phyloP scores from a whole-genome alignment of 2,113 vertebrate genomes.

The Ceyx melanurus region DNA sequence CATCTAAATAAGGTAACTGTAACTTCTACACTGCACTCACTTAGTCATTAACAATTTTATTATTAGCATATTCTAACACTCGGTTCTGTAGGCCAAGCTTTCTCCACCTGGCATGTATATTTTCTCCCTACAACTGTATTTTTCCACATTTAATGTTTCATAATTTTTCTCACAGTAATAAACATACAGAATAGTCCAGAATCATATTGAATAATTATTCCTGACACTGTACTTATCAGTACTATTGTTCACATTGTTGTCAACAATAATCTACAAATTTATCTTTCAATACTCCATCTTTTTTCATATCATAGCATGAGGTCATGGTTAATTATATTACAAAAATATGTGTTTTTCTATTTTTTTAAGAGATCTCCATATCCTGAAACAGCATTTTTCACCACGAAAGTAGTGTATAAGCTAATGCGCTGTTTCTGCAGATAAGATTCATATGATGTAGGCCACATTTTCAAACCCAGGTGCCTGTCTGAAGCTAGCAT shows the following conservation, averaged over 20 bases:
- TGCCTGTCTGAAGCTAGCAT: background rate
- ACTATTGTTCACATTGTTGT: conserved; percentile 28
- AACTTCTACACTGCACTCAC: conserved; percentile 45
- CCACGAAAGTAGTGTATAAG: background rate
- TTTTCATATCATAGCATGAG: conserved; percentile 27
- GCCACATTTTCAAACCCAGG: background rate
- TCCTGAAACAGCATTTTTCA: conserved; percentile 16
- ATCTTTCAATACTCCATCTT: conserved; percentile 32
- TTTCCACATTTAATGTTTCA: conserved; percentile 51
- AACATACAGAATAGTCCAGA: background rate
- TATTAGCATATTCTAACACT: conserved; percentile 59
- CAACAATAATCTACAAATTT: conserved; percentile 34
- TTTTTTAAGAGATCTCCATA: background rate
- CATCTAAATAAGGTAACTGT: conserved; percentile 62
- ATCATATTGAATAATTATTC: conserved; percentile 12
- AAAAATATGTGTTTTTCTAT: background rate
- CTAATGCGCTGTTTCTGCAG: background rate
- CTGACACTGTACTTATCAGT: conserved; percentile 18
- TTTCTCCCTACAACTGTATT: conserved; percentile 46
- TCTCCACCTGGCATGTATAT: conserved; percentile 24
- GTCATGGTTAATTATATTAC: background rate
- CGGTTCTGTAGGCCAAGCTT: conserved; percentile 47
- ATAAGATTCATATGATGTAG: background rate
- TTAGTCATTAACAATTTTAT: conserved; percentile 68
- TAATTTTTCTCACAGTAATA: conserved; percentile 26